phyloP scores from a whole-genome alignment of 2,797 vertebrate species.

The Lerista edwardsae region DNA sequence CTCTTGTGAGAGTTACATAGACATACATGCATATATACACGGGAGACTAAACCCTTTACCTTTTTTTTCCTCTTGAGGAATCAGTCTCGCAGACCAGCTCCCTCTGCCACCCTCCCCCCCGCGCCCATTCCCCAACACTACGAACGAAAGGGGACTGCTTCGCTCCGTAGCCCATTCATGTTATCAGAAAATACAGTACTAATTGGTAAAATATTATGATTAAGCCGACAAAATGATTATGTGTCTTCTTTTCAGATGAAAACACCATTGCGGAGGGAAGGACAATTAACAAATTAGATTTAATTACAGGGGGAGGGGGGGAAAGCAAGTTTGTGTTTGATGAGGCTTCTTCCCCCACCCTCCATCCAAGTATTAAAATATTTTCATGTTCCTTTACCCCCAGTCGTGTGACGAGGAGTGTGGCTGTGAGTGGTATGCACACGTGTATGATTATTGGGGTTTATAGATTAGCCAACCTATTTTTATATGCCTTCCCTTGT shows the following conservation, averaged over 20 bases:
- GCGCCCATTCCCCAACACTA: slow-evolving; percentile 43
- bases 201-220: slow-evolving; percentile 72
- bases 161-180: slow-evolving; percentile 62
- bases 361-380: neutral
- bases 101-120: slow-evolving; percentile 28
- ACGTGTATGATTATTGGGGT: neutral
- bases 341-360: neutral
- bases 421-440: neutral
- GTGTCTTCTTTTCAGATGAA: slow-evolving; percentile 56
- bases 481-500: neutral
- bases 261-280: slow-evolving; percentile 56
- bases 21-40: neutral
- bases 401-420: neutral
- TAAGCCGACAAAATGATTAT: slow-evolving; percentile 69
- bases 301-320: slow-evolving; percentile 62
- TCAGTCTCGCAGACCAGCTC: slow-evolving; percentile 50
- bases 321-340: slow-evolving; percentile 52
- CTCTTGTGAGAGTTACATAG: neutral
- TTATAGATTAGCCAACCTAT: neutral
- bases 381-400: neutral
- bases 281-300: slow-evolving; percentile 72
- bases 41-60: slow-evolving; percentile 27
- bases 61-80: slow-evolving; percentile 22
- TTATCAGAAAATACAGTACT: slow-evolving; percentile 62
- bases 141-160: slow-evolving; percentile 65